Evolutionary conservation across 2,797 vertebrate species (phyloP), one percentile per base, ranked within the genome.

Genomic region (Fundulus diaphanus): DNA sequence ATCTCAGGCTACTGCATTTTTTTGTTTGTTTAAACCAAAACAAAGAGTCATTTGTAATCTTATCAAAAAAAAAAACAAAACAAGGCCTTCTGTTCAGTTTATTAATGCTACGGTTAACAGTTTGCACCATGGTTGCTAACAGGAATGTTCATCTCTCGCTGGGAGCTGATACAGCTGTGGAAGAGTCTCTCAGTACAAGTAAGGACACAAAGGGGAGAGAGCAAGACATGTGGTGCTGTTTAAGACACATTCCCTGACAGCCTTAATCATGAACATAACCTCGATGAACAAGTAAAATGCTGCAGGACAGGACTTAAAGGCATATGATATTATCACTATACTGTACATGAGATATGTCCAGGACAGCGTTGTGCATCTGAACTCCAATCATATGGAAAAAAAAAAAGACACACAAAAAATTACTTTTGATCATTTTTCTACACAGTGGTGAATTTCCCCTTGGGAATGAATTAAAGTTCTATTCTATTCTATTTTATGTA

Each of bases 241-340:
- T 48, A 77, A 18, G 22, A 72, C 72, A 15, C 37, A 9, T 52
- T 57, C 37, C 49, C 51, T 29, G 73, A 40, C 35, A 63, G 18
- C 22, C 29, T 42, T 66, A 31, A 67, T 72, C 51, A 71, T 56
- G 57, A 65, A 33, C 70, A 72, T 46, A 72, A 48, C 54, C 27
- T 54, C 35, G 22, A 68, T 68, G 56, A 48, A 57, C 44, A 67
- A 57, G 33, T 46, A 40, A 44, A 54, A 66, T 22, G 61, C 48
- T 66, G 37, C 29, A 51, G 52, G 31, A 48, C 51, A 71, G 69
- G 51, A 46, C 13, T 27, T 27, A 29, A 49, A 69, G 54, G 67
- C 11, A 40, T 49, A 51, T 51, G 27, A 44, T 77, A 44, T n/a
- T 12, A 67, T 31, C 24, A 57, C 15, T 46, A 54, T 48, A 57